Evolutionary conservation across 2,113 vertebrate genomes (phyloP), one percentile per base, ranked within the genome.

Genomic region (Tor tambroides): DNA sequence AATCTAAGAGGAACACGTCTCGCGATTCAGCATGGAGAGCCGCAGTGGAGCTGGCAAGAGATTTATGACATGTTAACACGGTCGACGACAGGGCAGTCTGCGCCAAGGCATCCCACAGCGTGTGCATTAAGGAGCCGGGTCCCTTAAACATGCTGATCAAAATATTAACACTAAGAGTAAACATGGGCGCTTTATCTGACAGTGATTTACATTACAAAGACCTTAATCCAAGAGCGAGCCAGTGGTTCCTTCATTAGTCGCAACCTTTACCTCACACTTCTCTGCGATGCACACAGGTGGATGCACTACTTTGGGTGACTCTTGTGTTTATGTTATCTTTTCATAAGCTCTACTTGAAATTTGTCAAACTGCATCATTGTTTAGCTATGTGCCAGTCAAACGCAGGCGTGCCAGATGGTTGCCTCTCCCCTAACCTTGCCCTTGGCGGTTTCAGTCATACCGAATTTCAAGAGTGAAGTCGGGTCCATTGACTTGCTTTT

Each of bases 301-400:
- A 97, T 92, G 85, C 94, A 92, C 94, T 94, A 94, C 94, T 94
- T 92, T 85, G 92, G 92, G 92, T 92, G 91, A 94, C 94, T 93
- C 93, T 95, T 94, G 93, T 95, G 93, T 97, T 95, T 95, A 97
- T 96, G 95, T 97, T 96, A 96, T 95, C 96, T 96, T 97, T 97
- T 96, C 97, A 96, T 97, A 97, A 96, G 95, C 95, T 94, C 91
- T 94, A 95, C 94, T 96, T 95, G 94, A 96, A 96, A 97, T 98
- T 97, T 96, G 96, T 98, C 97, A 98, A 96, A 96, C 96, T 96
- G 94, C 96, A 96, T 96, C 96, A 96, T 95, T 97, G 97, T 98
- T 97, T 96, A 96, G 92, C 92, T 95, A 95, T 93, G 94, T 95
- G 96, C 96, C 96, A 95, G 94, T 97, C 96, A 95, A 95, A 96